These are phyloP conservation scores for Tychaedon coryphoeus DNA, from an alignment of 2,113 vertebrate species.

Conservation along the genomic window DNA sequence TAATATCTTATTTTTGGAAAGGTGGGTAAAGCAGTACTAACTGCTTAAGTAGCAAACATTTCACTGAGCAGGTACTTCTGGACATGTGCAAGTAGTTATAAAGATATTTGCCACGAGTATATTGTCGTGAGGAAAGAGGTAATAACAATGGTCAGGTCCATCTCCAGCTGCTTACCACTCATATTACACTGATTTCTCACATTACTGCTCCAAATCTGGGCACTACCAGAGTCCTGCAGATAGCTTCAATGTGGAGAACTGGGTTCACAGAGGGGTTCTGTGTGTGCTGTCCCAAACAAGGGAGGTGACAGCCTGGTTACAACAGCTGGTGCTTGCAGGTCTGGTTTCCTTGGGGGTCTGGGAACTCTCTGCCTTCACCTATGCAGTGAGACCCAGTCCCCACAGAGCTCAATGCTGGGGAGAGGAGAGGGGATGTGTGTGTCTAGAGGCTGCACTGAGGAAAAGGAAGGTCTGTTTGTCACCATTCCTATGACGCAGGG, in stretches of 20 bases:
- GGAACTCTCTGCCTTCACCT: neutral
- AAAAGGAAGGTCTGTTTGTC: neutral
- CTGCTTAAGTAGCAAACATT: neutral
- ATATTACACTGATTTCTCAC: neutral
- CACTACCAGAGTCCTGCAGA: fast-evolving
- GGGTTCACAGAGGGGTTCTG: neutral
- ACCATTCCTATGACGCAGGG: neutral
- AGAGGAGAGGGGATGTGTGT: neutral
- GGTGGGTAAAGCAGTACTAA: neutral
- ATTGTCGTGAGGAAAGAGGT: neutral
- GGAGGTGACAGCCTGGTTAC: neutral
- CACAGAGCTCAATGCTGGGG: neutral
- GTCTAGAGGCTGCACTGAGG: neutral
- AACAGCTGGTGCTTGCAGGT: neutral
- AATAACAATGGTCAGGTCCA: neutral
- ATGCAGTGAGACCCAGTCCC: neutral
- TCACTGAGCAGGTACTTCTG: neutral
- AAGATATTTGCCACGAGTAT: neutral
- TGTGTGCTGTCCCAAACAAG: neutral
- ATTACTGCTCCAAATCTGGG: neutral
- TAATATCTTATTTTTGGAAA: neutral
- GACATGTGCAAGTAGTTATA: too few relatives aligned
- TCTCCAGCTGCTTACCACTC: neutral
- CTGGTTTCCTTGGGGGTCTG: neutral
- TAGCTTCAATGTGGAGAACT: neutral